Evolutionary conservation across 2,888 invertebrate genomes (phyloP).

Genomic region (Volucella inflata): DNA sequence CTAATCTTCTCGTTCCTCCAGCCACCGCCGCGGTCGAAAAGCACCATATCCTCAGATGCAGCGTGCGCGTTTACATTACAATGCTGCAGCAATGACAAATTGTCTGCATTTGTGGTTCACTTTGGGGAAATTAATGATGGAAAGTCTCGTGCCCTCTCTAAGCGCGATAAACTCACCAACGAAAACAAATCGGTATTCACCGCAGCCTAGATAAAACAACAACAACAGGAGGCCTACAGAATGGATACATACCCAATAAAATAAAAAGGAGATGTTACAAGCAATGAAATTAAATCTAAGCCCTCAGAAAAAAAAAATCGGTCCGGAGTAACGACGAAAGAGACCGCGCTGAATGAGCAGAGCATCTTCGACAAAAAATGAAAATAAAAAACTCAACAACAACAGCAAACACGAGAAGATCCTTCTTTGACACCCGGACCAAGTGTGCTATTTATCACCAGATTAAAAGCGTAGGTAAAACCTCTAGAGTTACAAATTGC

Average conservation of each 20-base stretch:
- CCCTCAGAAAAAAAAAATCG: conserved; percentile 25
- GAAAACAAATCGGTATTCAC: conserved; percentile 65
- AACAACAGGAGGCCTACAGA: conserved; percentile 37
- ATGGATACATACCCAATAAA: conserved; percentile 7
- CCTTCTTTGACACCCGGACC: conserved; percentile 74
- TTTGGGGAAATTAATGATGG: conserved; percentile 75
- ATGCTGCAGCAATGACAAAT: conserved; percentile 72
- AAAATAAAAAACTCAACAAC: conserved; percentile 11
- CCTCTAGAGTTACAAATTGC: conserved; percentile 71
- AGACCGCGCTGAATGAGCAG: conserved; percentile 49
- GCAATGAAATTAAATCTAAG: conserved; percentile 71
- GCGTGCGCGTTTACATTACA: conserved; percentile 12
- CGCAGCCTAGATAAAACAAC: conserved; percentile 70
- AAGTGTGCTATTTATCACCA: conserved; percentile 76
- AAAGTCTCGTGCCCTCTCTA: conserved; percentile 72
- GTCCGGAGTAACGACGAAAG: conserved; percentile 28
- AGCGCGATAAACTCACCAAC: conserved; percentile 71
- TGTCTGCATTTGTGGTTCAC: conserved; percentile 76
- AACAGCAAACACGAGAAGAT: conserved; percentile 61
- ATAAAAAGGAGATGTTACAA: conserved; percentile 25
- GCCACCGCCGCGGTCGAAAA: conserved; percentile 47
- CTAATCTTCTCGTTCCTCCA: conserved; percentile 37
- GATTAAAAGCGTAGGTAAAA: conserved; percentile 75
- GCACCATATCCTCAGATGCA: conserved; percentile 19
- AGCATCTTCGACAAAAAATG: conserved; percentile 56